A percentile compares a stretch with the other conserved stretches of the same genome.
Evolutionary conservation across 2,797 vertebrate species (phyloP).

Genomic region (Dryobates pubescens): DNA sequence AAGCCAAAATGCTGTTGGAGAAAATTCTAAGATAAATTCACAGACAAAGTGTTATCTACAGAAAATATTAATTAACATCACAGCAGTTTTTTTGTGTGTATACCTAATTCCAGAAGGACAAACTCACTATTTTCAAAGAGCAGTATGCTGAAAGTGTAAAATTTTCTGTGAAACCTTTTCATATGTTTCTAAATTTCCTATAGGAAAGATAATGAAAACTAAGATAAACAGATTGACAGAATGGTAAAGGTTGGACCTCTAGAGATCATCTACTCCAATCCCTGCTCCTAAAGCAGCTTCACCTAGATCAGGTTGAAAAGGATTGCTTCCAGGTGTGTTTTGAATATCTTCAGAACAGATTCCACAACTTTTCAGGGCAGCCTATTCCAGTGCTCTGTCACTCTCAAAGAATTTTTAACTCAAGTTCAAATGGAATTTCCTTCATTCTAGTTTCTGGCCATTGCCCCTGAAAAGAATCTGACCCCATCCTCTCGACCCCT

Average conservation of each 20-base stretch:
- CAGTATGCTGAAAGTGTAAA: background rate
- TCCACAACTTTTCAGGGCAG: too few relatives aligned
- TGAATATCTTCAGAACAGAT: too few relatives aligned
- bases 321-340: too few relatives aligned
- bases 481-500: too few relatives aligned
- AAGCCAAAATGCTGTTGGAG: background rate
- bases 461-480: too few relatives aligned
- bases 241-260: too few relatives aligned
- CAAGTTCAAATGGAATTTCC: too few relatives aligned
- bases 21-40: background rate
- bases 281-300: background rate
- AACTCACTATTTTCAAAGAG: background rate
- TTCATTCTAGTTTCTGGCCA: too few relatives aligned
- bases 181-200: background rate
- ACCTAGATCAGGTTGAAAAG: too few relatives aligned
- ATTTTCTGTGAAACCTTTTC: background rate
- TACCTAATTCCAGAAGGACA: background rate
- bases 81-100: background rate
- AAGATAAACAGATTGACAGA: background rate
- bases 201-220: background rate
- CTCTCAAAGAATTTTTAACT: too few relatives aligned
- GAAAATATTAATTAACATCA: background rate
- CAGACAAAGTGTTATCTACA: background rate
- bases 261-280: background rate
- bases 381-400: too few relatives aligned